phyloP scores from a whole-genome alignment of 2,113 vertebrate species.

The Trachemys scripta region DNA sequence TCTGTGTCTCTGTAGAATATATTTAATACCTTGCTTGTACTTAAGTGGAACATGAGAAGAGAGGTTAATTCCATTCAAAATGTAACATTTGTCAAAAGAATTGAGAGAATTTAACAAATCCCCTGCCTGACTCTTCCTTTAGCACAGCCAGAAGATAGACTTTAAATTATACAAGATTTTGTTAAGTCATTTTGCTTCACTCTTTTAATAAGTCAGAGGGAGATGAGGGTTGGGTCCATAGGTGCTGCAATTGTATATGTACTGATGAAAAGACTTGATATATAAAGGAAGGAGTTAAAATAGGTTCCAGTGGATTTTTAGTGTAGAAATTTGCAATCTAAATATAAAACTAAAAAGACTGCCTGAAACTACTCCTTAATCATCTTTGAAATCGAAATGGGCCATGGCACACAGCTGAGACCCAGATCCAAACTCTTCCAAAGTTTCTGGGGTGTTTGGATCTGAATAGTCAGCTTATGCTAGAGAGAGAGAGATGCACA shows the following conservation, averaged over 20 bases:
- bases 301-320: constrained; percentile 55
- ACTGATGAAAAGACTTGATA: constrained; percentile 43
- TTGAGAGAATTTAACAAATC: constrained; percentile 71
- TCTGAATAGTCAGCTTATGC: not conserved
- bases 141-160: constrained; percentile 60
- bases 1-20: constrained; percentile 2
- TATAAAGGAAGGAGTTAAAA: constrained; percentile 65
- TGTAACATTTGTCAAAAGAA: constrained; percentile 64
- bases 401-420: not conserved
- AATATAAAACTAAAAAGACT: constrained; percentile 61
- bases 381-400: not conserved
- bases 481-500: not conserved
- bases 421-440: not conserved
- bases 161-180: constrained; percentile 44
- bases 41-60: constrained; percentile 50
- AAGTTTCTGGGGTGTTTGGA: not conserved
- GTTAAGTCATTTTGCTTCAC: constrained; percentile 70
- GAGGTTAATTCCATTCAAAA: constrained; percentile 76
- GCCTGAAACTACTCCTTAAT: constrained; percentile 59
- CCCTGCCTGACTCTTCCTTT: constrained; percentile 50
- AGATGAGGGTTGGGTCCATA: constrained; percentile 59
- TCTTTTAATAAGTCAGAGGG: constrained; percentile 55
- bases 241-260: constrained; percentile 38
- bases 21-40: constrained; percentile 54
- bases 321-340: constrained; percentile 54